Evolutionary conservation across 2,797 vertebrate genomes (phyloP), one percentile per base, ranked within the genome.

Genomic region (Serranus cabrilla): DNA sequence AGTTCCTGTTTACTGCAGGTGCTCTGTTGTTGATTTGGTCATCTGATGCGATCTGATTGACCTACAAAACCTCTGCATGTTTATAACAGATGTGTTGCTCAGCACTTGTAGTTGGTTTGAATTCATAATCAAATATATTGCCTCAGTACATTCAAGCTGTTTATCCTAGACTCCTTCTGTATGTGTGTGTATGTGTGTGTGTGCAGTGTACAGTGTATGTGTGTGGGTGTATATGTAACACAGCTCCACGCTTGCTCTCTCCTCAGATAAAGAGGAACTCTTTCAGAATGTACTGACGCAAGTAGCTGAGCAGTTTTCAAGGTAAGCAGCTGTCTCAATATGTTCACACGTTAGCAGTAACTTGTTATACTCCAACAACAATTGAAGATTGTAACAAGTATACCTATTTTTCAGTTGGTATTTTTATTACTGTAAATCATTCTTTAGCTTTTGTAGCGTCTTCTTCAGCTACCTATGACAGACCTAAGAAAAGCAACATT

Each of bases 221-320:
- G 71, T 49, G 27, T 61, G 21, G 47, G 21, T 71, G 17, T 73
- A n/a, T 63, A 49, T 79, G 47, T 82, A 77, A 77, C 70, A 37
- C 37, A 11, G 18, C 61, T 65, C 13, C 31, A 47, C 63, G 23
- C 47, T 62, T 61, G 8, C 47, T 82, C 58, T 86, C 85, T 62
- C 92, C 80, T 23, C 83, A 99, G 98, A 97, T 87, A 97, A 96
- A 95, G 97, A 99, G 91, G 97, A 98, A 83, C 87, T 97, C 46
- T 96, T 97, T 87, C 97, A 98, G 93, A 97, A 95, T 81, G 94
- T 97, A 80, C 66, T 98, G 93, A 94, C 94, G 16, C 97, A 98
- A 85, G 95, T 97, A 58, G 95, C 95, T 0, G 97, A 99, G 82
- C 97, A 99, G 86, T 96, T 98, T 89, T 96, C 97, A 12, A 97